Evolutionary conservation across 2,797 vertebrate species (phyloP), one percentile per base, ranked within the genome.

Genomic region (Apodemus agrarius): DNA sequence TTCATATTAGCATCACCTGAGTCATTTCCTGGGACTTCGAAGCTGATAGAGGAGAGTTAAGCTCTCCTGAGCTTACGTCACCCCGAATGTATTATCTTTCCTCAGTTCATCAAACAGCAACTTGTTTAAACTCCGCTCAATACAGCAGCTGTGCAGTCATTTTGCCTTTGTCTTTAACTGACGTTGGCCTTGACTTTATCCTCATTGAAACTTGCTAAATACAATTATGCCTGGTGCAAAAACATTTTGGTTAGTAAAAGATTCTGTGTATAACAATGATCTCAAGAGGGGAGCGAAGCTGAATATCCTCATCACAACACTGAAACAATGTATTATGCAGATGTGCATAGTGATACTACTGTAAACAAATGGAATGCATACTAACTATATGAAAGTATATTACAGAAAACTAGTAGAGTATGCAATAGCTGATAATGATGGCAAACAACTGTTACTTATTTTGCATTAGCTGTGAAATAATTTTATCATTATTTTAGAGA

Each of bases 191-290:
- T 49, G 3, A 49, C 49, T 82, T 76, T 31, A 26, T 78, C 57
- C 83, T 24, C 69, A 40, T 65, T 31, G 81, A 96, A 95, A 86
- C 31, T 91, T 89, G 11, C 74, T 94, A 93, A 52, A 16, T 93
- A 75, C 0, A 65, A 34, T 63, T 65, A 81, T 37, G 12, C 3
- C 13, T 74, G 29, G 29, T n/a, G 69, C 34, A 54, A 43, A 61
- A 85, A 37, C 10, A n/a, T 49, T 63, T 29, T 17, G 16, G 12
- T 13, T 63, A 75, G 37, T 61, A 37, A 37, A 49, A 79, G 63
- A 74, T 49, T 69, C 93, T 52, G 14, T 69, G 10, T 19, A 59
- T 49, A 31, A 31, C 67, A 29, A 22, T 11, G 52, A 13, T 63
- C 43, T 61, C 4, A 8, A 52, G 40, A 81, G 67, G 17, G 29